These are phyloP conservation scores for Mus minutoides DNA, from an alignment of 2,797 vertebrate genomes.

Conservation along the genomic window DNA sequence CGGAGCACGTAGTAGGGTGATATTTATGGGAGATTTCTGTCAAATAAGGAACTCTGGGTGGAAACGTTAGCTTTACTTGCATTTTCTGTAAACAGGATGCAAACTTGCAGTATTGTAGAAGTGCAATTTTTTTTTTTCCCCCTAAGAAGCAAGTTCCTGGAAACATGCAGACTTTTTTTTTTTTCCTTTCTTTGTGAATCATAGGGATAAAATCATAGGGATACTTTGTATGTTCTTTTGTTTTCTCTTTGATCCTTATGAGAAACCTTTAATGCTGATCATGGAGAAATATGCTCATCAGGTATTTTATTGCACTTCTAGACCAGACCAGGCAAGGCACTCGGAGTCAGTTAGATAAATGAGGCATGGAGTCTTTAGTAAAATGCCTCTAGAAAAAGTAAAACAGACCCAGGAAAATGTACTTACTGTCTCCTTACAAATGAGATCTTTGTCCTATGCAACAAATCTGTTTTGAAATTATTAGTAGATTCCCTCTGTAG, in stretches of 20 bases:
- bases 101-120: slow-evolving; percentile 54
- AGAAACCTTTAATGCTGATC: slow-evolving; percentile 36
- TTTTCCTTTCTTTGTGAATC: slow-evolving; percentile 6
- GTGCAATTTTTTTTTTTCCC: slow-evolving; percentile 41
- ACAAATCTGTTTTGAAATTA: slow-evolving; percentile 38
- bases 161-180: slow-evolving; percentile 51
- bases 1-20: not conserved
- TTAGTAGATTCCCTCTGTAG: not conserved
- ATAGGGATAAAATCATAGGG: slow-evolving; percentile 15
- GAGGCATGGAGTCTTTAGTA: not conserved
- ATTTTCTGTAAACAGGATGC: slow-evolving; percentile 57
- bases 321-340: not conserved
- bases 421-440: not conserved
- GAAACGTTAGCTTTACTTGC: slow-evolving; percentile 55
- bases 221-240: slow-evolving; percentile 16
- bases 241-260: slow-evolving; percentile 31
- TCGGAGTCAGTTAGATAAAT: not conserved
- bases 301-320: slow-evolving; percentile 57
- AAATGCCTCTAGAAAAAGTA: slow-evolving; percentile 9
- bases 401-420: not conserved
- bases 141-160: slow-evolving; percentile 53
- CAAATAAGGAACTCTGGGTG: slow-evolving; percentile 42
- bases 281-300: slow-evolving; percentile 43
- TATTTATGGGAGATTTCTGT: slow-evolving; percentile 45
- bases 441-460: slow-evolving; percentile 22